These are phyloP conservation scores for Hippotragus niger DNA, from an alignment of 2,113 vertebrate species.

Conservation along the genomic window DNA sequence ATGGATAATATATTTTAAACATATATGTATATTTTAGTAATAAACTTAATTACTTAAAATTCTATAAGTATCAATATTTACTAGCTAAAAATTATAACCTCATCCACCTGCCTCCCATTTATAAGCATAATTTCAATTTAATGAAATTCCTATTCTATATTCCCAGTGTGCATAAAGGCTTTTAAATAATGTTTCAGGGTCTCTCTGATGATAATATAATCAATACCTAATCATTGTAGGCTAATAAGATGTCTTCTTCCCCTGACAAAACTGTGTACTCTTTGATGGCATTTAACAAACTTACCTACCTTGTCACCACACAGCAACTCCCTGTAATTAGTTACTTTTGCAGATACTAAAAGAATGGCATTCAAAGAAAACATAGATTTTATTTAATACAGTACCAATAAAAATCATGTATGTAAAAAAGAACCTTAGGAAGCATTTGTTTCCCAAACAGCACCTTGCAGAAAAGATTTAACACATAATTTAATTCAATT, in stretches of 20 bases:
- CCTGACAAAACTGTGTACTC: background rate
- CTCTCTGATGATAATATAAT: background rate
- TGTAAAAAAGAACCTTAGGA: background rate
- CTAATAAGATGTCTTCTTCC: background rate
- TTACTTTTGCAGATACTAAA: background rate
- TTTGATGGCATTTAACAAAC: background rate
- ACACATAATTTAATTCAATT: slow-evolving; percentile 17
- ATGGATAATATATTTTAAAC: background rate
- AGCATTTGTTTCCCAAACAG: background rate
- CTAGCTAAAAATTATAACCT: background rate
- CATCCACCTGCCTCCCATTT: background rate
- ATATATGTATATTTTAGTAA: background rate
- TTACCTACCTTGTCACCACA: background rate
- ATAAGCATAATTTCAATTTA: background rate
- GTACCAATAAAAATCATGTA: slow-evolving; percentile 1
- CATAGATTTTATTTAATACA: background rate
- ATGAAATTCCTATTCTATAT: background rate
- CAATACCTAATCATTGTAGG: background rate
- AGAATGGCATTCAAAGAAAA: background rate
- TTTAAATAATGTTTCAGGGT: background rate
- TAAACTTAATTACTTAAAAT: background rate
- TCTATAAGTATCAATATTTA: background rate
- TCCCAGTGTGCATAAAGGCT: background rate
- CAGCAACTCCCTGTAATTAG: background rate
- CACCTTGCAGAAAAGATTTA: background rate